Conservation (phyloP, 2,888 invertebrate species). For the Poecilobothrus nobilitatus region DNA sequence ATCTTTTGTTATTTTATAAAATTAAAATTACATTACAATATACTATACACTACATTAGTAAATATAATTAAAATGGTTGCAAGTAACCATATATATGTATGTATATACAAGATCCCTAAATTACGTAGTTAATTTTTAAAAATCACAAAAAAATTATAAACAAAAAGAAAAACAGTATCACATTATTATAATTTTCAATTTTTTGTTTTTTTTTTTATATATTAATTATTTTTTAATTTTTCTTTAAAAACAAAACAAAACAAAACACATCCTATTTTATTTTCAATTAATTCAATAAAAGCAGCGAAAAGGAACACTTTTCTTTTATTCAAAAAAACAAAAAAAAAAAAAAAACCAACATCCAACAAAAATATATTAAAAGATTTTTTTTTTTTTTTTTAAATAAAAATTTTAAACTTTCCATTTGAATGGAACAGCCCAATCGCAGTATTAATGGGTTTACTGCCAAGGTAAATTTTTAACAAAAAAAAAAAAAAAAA, state of each 20-base stretch:
- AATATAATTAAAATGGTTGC: too few relatives aligned
- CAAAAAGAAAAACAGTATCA: too few relatives aligned
- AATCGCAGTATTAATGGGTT: constrained; percentile 87
- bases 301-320: constrained; percentile 14
- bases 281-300: too few relatives aligned
- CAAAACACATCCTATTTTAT: too few relatives aligned
- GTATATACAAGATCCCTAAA: too few relatives aligned
- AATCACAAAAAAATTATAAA: too few relatives aligned
- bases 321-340: constrained; percentile 22
- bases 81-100: too few relatives aligned
- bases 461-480: constrained; percentile 81
- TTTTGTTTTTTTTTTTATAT: constrained; percentile 24
- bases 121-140: too few relatives aligned
- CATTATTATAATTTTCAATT: constrained; percentile 13
- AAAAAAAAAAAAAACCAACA: constrained; percentile 16
- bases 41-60: too few relatives aligned
- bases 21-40: too few relatives aligned
- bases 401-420: not conserved
- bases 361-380: constrained; percentile 14
- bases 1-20: too few relatives aligned
- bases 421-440: constrained; percentile 54
- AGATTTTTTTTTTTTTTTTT: not conserved
- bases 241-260: constrained; percentile 22
- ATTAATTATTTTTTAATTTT: constrained; percentile 25
- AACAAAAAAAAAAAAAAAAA: not conserved